Evolutionary conservation across 2,113 vertebrate species (phyloP).

Genomic region (Aptenodytes patagonicus): DNA sequence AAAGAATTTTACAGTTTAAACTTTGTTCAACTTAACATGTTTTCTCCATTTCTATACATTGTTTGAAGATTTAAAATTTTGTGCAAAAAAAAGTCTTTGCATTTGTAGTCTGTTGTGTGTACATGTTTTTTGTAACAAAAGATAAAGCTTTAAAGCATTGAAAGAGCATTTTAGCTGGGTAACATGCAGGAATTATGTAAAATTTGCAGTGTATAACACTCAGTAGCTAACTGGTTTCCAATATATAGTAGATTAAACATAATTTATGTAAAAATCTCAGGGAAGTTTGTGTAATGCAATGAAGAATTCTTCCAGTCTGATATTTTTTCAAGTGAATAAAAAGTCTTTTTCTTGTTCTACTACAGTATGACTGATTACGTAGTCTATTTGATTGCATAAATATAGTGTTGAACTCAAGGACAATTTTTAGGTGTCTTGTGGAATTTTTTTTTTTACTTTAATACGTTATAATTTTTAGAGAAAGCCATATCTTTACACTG

Average conservation of each 20-base stretch:
- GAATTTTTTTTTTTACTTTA: not conserved
- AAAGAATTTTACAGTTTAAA: not conserved
- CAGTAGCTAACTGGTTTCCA: conserved; percentile 41
- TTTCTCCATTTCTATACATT: conserved; percentile 6
- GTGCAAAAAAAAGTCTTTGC: conserved; percentile 21
- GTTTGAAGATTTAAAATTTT: conserved; percentile 40
- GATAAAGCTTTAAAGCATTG: conserved; percentile 47
- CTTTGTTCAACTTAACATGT: conserved; percentile 11
- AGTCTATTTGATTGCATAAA: conserved; percentile 27
- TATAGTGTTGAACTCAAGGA: conserved; percentile 7
- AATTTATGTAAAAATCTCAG: conserved; percentile 68
- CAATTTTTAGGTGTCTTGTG: conserved; percentile 21
- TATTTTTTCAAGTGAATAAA: conserved; percentile 62
- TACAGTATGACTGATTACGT: conserved; percentile 28
- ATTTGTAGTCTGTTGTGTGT: conserved; percentile 35
- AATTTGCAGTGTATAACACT: conserved; percentile 22
- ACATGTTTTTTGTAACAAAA: not conserved
- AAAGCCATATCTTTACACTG: not conserved
- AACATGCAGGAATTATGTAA: conserved; percentile 24
- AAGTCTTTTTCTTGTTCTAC: conserved; percentile 28
- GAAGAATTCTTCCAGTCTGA: conserved; percentile 65
- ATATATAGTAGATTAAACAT: conserved; percentile 19
- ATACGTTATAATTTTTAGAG: not conserved
- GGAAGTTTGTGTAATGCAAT: conserved; percentile 63
- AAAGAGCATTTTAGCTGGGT: conserved; percentile 52